Percentiles rank a stretch among this genome's conserved stretches.
These are phyloP conservation scores for Albula goreensis DNA, from an alignment of 2,113 vertebrate genomes.

Conservation along the genomic window DNA sequence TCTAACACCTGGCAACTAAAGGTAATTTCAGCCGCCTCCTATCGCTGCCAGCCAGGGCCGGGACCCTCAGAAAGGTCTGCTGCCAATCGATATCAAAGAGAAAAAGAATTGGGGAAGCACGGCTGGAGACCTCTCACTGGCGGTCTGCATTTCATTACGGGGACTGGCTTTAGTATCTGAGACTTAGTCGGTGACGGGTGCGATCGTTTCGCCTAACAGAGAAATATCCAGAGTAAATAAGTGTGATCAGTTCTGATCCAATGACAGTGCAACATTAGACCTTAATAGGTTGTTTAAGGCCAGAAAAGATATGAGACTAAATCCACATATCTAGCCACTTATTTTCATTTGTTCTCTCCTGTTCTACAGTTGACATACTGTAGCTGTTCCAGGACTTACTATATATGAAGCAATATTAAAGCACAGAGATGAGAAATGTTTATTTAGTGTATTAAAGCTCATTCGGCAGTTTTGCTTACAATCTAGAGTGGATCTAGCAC, in stretches of 20 bases:
- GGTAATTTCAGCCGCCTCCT: constrained; percentile 31
- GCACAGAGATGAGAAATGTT: neutral
- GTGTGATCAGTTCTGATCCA: neutral
- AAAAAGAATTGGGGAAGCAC: neutral
- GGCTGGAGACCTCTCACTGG: neutral
- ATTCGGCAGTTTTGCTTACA: neutral
- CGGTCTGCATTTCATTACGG: neutral
- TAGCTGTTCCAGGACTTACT: neutral
- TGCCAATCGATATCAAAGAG: constrained; percentile 23
- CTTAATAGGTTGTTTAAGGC: neutral
- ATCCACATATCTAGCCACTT: neutral
- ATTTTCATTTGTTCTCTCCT: neutral
- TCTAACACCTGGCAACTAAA: constrained; percentile 25
- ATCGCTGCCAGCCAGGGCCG: constrained; percentile 10
- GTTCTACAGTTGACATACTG: neutral
- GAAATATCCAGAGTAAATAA: neutral
- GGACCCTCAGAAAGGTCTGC: constrained; percentile 11
- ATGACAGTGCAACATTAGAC: neutral
- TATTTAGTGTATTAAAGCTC: neutral
- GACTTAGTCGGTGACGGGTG: neutral
- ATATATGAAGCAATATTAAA: neutral
- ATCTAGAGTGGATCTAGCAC: neutral
- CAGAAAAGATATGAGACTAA: neutral
- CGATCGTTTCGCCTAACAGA: neutral
- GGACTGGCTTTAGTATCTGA: neutral